phyloP scores from a whole-genome alignment of 2,888 invertebrate genomes.

The Epirrita christyi region DNA sequence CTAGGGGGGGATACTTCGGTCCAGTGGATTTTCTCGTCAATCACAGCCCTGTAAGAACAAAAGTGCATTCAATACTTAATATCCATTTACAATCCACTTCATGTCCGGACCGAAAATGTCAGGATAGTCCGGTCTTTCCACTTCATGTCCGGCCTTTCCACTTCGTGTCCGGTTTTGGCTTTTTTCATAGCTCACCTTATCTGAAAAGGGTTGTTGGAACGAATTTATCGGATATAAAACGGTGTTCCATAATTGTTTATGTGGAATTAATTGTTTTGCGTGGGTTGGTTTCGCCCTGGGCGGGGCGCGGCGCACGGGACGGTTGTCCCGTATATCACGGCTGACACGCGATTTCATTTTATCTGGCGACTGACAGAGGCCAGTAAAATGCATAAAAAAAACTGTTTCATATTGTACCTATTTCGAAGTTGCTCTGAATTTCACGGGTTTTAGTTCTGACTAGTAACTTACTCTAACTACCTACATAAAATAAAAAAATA shows the following conservation, averaged over 20 bases:
- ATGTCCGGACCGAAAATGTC: too few species aligned
- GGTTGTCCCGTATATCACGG: slow-evolving; percentile 64
- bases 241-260: slow-evolving; percentile 70
- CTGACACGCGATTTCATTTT: slow-evolving; percentile 57
- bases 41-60: too few species aligned
- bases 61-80: too few species aligned
- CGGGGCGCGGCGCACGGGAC: slow-evolving; percentile 38
- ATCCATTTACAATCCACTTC: too few species aligned
- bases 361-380: slow-evolving; percentile 50
- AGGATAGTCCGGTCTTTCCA: too few species aligned
- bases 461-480: too few species aligned
- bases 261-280: slow-evolving; percentile 67
- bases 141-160: not conserved
- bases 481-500: too few species aligned
- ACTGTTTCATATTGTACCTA: not conserved
- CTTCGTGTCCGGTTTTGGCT: too few species aligned
- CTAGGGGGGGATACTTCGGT: too few species aligned
- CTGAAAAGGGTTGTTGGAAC: slow-evolving; percentile 52
- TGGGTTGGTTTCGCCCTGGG: slow-evolving; percentile 56
- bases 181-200: not conserved
- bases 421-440: not conserved
- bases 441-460: too few species aligned
- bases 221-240: slow-evolving; percentile 68
- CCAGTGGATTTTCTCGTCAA: too few species aligned
- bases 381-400: slow-evolving; percentile 21